Evolutionary conservation across 1,140 invertebrate genomes (phyloP).

Genomic region (Metopolophium dirhodum): DNA sequence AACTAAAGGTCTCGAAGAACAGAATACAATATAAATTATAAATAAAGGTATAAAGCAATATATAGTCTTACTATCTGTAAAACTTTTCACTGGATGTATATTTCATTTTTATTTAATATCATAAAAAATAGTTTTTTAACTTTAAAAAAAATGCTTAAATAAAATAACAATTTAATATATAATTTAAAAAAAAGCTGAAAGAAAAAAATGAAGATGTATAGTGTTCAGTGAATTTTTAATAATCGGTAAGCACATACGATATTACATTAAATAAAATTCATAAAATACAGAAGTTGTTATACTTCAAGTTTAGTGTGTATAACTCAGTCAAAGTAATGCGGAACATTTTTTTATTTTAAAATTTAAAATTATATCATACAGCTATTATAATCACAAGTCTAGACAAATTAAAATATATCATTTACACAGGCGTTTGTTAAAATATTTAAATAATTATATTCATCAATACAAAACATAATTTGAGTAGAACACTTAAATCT

Average conservation of each 20-base stretch:
- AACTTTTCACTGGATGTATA: slow-evolving; percentile 13
- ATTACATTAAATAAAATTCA: neutral
- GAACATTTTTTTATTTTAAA: neutral
- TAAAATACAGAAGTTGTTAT: neutral
- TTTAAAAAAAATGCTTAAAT: neutral
- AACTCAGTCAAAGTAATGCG: neutral
- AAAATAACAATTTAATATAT: slow-evolving; percentile 25
- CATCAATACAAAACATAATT: neutral
- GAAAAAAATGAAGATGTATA: slow-evolving; percentile 14
- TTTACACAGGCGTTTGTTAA: too few species aligned
- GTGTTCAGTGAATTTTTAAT: neutral
- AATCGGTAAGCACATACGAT: neutral
- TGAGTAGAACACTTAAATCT: neutral
- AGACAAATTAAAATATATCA: neutral
- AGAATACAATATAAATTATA: slow-evolving; percentile 20
- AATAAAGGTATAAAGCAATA: neutral
- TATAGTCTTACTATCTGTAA: neutral
- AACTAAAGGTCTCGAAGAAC: neutral
- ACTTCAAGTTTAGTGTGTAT: neutral
- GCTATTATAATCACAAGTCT: neutral
- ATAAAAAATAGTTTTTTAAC: slow-evolving; percentile 25
- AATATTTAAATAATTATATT: neutral
- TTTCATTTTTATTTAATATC: slow-evolving; percentile 30
- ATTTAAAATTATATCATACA: neutral
- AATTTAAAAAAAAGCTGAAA: neutral